Evolutionary conservation across 2,888 invertebrate genomes (phyloP).

Genomic region (Glaucopsyche alexis): DNA sequence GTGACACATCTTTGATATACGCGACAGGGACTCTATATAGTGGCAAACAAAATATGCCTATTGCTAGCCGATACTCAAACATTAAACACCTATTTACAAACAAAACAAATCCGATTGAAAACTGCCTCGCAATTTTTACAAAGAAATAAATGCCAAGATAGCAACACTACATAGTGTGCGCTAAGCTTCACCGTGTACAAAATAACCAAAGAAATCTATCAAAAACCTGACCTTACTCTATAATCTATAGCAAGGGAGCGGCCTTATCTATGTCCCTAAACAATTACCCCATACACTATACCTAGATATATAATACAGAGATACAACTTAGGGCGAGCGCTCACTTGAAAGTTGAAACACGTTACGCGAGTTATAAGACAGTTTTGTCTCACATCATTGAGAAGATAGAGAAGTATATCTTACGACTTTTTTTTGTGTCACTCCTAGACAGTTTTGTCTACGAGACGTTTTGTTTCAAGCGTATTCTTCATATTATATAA

Average conservation of each 20-base stretch:
- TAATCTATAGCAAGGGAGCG: constrained; percentile 9
- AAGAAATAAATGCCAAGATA: constrained; percentile 19
- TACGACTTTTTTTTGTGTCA: no score
- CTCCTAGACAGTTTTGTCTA: no score
- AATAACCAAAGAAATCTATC: neutral
- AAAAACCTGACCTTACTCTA: neutral
- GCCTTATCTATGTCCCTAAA: constrained; percentile 18
- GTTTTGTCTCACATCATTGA: no score
- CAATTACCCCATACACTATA: neutral
- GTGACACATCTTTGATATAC: constrained; percentile 20
- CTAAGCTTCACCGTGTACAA: constrained; percentile 5
- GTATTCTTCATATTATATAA: no score
- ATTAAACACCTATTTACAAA: constrained; percentile 34
- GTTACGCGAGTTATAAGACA: no score
- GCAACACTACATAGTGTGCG: constrained; percentile 22
- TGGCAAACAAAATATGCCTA: constrained; percentile 13
- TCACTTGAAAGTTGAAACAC: no score
- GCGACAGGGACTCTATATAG: neutral
- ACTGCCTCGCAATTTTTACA: constrained; percentile 23
- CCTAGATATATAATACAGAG: neutral
- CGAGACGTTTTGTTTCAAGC: no score
- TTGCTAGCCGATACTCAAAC: constrained; percentile 22
- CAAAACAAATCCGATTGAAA: constrained; percentile 19
- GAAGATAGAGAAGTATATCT: no score
- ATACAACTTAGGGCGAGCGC: no score